A percentile compares a stretch with the other conserved stretches of the same genome.
phyloP scores from a whole-genome alignment of 2,113 vertebrate genomes.

The Nesogale talazaci region DNA sequence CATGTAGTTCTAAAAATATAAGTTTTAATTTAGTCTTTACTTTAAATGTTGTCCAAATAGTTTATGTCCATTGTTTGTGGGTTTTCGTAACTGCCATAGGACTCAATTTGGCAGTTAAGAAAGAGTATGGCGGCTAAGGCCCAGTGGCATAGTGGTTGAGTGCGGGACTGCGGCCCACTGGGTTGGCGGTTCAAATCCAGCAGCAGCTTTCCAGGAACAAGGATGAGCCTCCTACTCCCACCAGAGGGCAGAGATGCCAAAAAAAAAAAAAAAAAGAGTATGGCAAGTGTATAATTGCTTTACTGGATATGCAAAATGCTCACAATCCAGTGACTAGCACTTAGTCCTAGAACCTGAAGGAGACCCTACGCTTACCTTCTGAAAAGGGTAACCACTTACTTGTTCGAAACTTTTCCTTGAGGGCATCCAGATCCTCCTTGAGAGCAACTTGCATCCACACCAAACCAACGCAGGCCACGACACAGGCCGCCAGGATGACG shows the following conservation, averaged over 20 bases:
- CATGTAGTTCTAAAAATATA: conserved; percentile 14
- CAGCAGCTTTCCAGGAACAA: too few species aligned
- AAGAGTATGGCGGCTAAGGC: conserved; percentile 19
- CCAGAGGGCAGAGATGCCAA: too few species aligned
- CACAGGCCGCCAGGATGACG: conserved; percentile 94
- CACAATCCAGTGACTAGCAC: background rate
- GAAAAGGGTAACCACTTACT: conserved; percentile 87
- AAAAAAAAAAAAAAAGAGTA: conserved; percentile 20
- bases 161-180: too few species aligned
- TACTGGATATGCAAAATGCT: conserved; percentile 27
- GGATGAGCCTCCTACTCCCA: too few species aligned
- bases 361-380: background rate
- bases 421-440: conserved; percentile 94
- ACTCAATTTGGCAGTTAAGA: conserved; percentile 21
- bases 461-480: conserved; percentile 95
- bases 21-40: background rate
- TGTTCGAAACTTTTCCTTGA: conserved; percentile 95
- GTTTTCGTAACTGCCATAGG: conserved; percentile 5
- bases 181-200: too few species aligned
- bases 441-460: conserved; percentile 99
- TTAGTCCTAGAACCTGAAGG: conserved; percentile 14
- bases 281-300: conserved; percentile 41
- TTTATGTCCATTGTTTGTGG: background rate
- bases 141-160: too few species aligned
- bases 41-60: background rate